These are phyloP conservation scores for Pocota personata DNA, from an alignment of 2,888 invertebrate genomes.

Conservation along the genomic window DNA sequence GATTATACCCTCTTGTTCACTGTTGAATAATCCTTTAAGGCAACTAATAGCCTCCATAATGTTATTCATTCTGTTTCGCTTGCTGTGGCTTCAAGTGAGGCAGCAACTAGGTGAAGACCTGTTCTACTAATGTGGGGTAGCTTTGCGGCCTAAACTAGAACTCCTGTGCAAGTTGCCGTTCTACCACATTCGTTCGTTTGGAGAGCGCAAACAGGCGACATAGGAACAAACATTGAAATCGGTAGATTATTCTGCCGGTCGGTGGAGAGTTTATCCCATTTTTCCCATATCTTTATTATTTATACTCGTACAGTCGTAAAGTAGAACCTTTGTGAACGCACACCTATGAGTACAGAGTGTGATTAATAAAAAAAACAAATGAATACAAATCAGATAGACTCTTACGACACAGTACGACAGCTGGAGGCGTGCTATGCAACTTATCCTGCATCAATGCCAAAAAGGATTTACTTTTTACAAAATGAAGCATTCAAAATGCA, in stretches of 20 bases:
- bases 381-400: too few relatives aligned
- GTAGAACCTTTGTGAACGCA: slow-evolving; percentile 4
- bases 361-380: slow-evolving; percentile 24
- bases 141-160: slow-evolving; percentile 26
- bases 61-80: slow-evolving; percentile 49
- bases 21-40: slow-evolving; percentile 68
- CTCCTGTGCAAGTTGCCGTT: slow-evolving; percentile 13
- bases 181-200: slow-evolving; percentile 41
- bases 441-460: slow-evolving; percentile 15
- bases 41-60: slow-evolving; percentile 61
- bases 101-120: slow-evolving; percentile 7
- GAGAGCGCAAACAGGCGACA: slow-evolving; percentile 44
- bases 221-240: slow-evolving; percentile 58
- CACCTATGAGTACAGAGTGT: background rate
- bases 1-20: slow-evolving; percentile 11
- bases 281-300: slow-evolving; percentile 23
- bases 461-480: slow-evolving; percentile 33
- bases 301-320: slow-evolving; percentile 22
- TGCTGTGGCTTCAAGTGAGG: slow-evolving; percentile 47
- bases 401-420: too few relatives aligned
- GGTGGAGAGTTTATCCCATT: slow-evolving; percentile 8
- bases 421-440: slow-evolving; percentile 11
- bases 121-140: slow-evolving; percentile 22
- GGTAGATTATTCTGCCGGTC: slow-evolving; percentile 50
- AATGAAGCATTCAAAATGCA: slow-evolving; percentile 39